A percentile compares a stretch with the other conserved stretches of the same genome.
Evolutionary conservation across 2,113 vertebrate species (phyloP).

Genomic region (Nibea coibor): DNA sequence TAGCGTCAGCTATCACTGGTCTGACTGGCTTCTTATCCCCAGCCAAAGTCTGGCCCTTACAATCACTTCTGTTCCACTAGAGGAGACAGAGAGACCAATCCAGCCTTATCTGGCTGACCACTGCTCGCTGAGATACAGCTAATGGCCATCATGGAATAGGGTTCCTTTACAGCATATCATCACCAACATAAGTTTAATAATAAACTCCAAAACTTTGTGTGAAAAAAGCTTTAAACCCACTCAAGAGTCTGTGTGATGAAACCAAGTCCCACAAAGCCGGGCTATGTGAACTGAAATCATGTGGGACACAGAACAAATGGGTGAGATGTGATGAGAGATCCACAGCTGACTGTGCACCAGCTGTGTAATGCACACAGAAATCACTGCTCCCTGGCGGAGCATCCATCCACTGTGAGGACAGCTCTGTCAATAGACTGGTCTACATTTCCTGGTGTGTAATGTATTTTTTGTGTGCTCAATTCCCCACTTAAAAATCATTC

Average conservation of each 20-base stretch:
- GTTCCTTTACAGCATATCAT: constrained; percentile 20
- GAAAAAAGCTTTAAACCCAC: background rate
- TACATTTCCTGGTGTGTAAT: constrained; percentile 23
- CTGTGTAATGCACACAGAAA: constrained; percentile 33
- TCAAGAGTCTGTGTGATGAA: background rate
- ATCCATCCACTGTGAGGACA: constrained; percentile 25
- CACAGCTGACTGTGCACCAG: constrained; percentile 48
- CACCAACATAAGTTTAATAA: constrained; percentile 5
- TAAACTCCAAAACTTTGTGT: background rate
- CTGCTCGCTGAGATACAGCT: constrained; percentile 30
- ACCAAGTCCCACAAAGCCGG: background rate
- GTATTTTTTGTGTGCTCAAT: background rate
- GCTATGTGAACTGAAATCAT: constrained; percentile 4
- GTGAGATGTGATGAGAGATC: constrained; percentile 16
- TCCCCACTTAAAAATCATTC: background rate
- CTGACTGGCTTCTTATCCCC: constrained; percentile 37
- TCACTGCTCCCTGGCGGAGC: constrained; percentile 46
- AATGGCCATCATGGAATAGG: constrained; percentile 4
- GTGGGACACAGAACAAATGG: constrained; percentile 11
- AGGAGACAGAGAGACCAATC: constrained; percentile 44
- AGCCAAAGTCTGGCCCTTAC: constrained; percentile 24
- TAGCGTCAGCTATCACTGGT: constrained; percentile 9
- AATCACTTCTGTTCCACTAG: constrained; percentile 44
- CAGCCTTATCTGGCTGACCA: constrained; percentile 48
- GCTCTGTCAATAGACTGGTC: constrained; percentile 23